Evolutionary conservation across 2,888 invertebrate species (phyloP), one percentile per base, ranked within the genome.

Genomic region (Oscheius sp.): DNA sequence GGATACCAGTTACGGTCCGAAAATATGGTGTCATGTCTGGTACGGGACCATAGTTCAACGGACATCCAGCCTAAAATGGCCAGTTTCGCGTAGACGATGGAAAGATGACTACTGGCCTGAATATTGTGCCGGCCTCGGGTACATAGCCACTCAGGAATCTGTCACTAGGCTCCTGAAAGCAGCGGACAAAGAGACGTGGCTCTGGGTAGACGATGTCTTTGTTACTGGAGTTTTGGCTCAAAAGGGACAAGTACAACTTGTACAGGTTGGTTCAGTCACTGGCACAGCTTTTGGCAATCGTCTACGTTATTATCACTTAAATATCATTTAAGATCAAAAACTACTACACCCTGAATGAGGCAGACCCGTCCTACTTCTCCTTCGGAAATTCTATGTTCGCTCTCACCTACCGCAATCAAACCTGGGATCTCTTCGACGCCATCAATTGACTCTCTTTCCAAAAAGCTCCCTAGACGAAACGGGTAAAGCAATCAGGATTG

Each of bases 151-250:
- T 7, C 63, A 60, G 32, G 33, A 33, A 10, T 47, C 62, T 2
- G 62, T 50, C 21, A 29, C 11, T 7, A 47, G 63, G n/a, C 21
- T 72, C 1, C 33, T 72, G 13, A 21, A 33, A 21, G 62, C 60
- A 37, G 72, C 57, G 1, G 63, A 72, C 2, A 7, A 60, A 7
- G 63, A 51, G 37, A 13, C 35, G 5, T 62, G 60, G 63, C 63
- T 72, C 35, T 72, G 72, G 72, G 72, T 72, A 5, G 72, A 72
- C n/a, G 72, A 72, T 21, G 35, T 72, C 53, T 72, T 72, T 42
- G 48, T 72, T 53, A 72, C 72, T 3, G 72, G 72, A 62, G 37
- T 72, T 13, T 53, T 72, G 11, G 59, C 70, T 2, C 47, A 47
- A 32, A 42, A 42, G 48, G 59, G 42, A 2, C n/a, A 70, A 13